Conservation (phyloP, 2,888 invertebrate genomes). For the Lithophane ornitopus region DNA sequence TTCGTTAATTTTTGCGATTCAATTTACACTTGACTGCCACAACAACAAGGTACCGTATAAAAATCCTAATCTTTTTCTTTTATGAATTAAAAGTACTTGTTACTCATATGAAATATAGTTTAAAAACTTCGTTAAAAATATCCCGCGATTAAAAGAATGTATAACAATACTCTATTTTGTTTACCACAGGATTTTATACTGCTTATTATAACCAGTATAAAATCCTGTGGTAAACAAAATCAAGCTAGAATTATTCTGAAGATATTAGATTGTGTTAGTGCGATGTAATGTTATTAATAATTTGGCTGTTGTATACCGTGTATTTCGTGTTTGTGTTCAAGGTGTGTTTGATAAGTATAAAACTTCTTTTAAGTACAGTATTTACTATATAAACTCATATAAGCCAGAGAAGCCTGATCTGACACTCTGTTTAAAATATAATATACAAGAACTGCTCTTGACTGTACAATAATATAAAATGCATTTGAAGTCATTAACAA, state of each 20-base stretch:
- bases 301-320: neutral
- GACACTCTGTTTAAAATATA: neutral
- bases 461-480: neutral
- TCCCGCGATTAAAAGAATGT: neutral
- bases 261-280: neutral
- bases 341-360: neutral
- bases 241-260: neutral
- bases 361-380: neutral
- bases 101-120: neutral
- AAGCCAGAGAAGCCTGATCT: neutral
- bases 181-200: no score
- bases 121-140: neutral
- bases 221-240: neutral
- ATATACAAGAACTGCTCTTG: neutral
- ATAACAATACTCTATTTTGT: no score
- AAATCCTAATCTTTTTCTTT: neutral
- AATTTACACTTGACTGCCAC: slow-evolving; percentile 31
- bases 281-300: neutral
- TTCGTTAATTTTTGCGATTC: slow-evolving; percentile 2
- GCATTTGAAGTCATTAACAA: neutral
- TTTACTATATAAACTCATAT: neutral
- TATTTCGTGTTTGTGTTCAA: neutral
- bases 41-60: neutral
- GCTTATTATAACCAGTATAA: no score
- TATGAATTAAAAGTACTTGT: slow-evolving; percentile 39